Evolutionary conservation across 2,113 vertebrate species (phyloP).

Genomic region (Limanda limanda): DNA sequence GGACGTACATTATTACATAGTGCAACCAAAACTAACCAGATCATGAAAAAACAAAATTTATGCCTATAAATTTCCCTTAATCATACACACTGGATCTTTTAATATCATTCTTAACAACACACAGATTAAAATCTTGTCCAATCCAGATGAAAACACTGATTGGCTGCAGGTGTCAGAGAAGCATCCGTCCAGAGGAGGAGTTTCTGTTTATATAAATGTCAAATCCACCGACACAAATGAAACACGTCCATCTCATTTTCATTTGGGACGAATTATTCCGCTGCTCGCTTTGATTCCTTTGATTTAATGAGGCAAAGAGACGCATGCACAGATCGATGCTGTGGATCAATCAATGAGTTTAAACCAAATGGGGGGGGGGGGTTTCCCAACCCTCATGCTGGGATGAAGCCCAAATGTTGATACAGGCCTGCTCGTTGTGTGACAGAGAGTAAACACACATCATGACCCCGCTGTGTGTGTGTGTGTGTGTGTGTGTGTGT

Average conservation of each 20-base stretch:
- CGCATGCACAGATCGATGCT: constrained; percentile 30
- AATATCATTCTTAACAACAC: too few species aligned
- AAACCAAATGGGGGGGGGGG: constrained; percentile 26
- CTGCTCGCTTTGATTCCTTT: constrained; percentile 6
- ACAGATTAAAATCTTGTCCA: too few species aligned
- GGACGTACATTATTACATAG: too few species aligned
- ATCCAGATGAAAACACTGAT: too few species aligned
- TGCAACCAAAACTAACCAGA: too few species aligned
- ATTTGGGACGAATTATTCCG: constrained; percentile 7
- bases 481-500: not conserved
- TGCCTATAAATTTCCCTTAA: too few species aligned
- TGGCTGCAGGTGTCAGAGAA: too few species aligned
- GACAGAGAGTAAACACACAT: constrained; percentile 56
- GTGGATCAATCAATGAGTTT: constrained; percentile 25
- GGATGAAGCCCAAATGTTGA: constrained; percentile 47
- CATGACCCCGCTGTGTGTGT: not conserved
- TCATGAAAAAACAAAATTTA: too few species aligned
- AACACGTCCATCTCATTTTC: not conserved
- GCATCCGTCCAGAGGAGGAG: too few species aligned
- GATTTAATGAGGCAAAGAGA: not conserved
- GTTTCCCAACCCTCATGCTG: constrained; percentile 3
- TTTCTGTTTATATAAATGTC: not conserved
- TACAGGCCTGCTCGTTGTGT: constrained; percentile 39
- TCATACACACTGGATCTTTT: too few species aligned
- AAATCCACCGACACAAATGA: not conserved